Evolutionary conservation across 2,888 invertebrate species (phyloP), one percentile per base, ranked within the genome.

Genomic region (Petrolisthes manimaculis): DNA sequence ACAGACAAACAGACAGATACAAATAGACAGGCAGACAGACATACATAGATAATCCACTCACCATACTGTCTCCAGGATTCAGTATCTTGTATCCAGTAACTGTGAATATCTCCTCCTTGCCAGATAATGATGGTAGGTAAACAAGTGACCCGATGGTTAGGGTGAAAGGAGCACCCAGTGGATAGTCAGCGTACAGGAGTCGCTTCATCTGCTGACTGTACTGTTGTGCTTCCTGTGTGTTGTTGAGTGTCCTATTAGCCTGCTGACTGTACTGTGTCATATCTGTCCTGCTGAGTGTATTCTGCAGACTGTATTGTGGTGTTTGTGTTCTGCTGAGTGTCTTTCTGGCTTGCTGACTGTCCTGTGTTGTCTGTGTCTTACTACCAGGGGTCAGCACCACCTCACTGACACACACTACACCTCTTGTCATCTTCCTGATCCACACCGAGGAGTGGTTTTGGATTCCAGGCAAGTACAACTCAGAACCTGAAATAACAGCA

Each of bases 101-200:
- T 37, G 0, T 37, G 2, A 37, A 37, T 37, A 37, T 37, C 37
- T 37, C 37, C 37, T 51, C 55, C 78, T n/a, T 24, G 4, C 14
- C 51, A 69, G 18, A 5, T 4, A 8, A 18, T 78, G 78, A 84
- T 18, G 79, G 69, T 6, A 83, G 84, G 21, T 84, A 61, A 14
- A 88, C 74, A 6, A 79, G 74, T 74, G 55, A 54, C 51, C 84
- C 84, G 56, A 80, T n/a, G 1, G 18, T 83, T n/a, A 88, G 8
- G 37, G 88, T 88, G 54, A 84, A 88, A 12, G 80, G 84, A 51
- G 88, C 69, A 53, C 88, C 88, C 18, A 88, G 67, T 12, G 88
- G 88, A 80, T 51, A 84, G 24, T 55, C 84, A 51, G 55, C 51
- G 9, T 53, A 84, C 54, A 88, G 21, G 21, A 84, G 55, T 18